Base-by-base conservation (phyloP, 2,888 invertebrate genomes). In the Lomographa bimaculata region DNA sequence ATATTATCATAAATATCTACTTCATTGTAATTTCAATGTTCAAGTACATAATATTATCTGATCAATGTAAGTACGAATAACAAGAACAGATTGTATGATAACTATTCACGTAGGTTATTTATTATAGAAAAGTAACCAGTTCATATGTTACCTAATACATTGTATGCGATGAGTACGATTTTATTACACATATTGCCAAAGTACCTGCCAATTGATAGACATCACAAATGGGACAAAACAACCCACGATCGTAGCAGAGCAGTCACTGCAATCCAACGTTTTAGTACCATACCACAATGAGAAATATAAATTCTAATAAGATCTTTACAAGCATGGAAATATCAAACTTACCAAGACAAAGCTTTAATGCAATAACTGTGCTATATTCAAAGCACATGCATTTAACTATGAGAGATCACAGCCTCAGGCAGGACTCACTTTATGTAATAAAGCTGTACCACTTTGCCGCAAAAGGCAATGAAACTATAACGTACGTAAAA, bases 221-320 rank as follows among this genome's bases (percentile, higher is more conserved):
- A 51, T 51, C 51, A 42, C 50, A 14, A 42, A 42, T 40, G 50
- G 47, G 39, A 37, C 44, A 37, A 42, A 33, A 44, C 46, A 42
- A 19, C 51, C 51, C 51, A 51, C 51, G 48, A 51, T 24, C 21
- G 9, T 8, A 29, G 25, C 16, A 17, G 27, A 28, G 7, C 14
- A 16, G 14, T 7, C 18, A 5, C 9, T 10, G 4, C 10, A 34
- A 21, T 3, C 6, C n/a, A 8, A 7, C 23, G 6, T 12, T 7
- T 6, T 12, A 27, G 3, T 5, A 23, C 32, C 19, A 8, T 41
- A 29, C 16, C 34, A 20, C 25, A 29, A 6, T 29, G 25, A 28
- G 12, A 28, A 24, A 20, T 6, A 26, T n/a, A n/a, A n/a, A n/a
- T n/a, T n/a, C n/a, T n/a, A n/a, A n/a, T n/a, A n/a, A n/a, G n/a